Evolutionary conservation across 2,888 invertebrate genomes (phyloP), one percentile per base, ranked within the genome.

Genomic region (Cenopis cana): DNA sequence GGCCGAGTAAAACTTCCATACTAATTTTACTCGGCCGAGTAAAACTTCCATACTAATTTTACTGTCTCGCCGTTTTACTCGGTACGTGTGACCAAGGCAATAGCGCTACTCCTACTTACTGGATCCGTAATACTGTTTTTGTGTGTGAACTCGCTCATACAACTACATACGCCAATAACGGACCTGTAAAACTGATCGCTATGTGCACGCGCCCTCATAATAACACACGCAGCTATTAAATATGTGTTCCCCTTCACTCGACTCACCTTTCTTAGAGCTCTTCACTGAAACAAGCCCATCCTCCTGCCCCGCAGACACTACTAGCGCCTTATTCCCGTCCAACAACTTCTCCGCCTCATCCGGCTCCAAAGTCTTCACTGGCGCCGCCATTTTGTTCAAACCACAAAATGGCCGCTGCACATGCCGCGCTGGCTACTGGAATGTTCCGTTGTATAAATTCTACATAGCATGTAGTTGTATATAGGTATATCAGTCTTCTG

Each of bases 231-330:
- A n/a, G n/a, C n/a, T n/a, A n/a, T n/a, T n/a, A n/a, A n/a, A n/a
- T n/a, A n/a, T n/a, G n/a, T 41, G 14, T 41, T 41, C 41, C 14
- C 14, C 14, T 46, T n/a, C 14, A 41, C n/a, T 46, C 12, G 17
- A 67, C 84, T 80, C n/a, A 93, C 93, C 93, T 85, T 92, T 93
- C 74, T 93, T 93, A 1, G 91, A 91, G 50, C 91, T 89, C 76
- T 92, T 92, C 1, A 83, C 83, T 0, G 90, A 79, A 8, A 89
- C 71, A 24, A 85, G 14, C 0, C 81, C 85, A 0, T 80, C 85
- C 8, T 88, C 88, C 0, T 84, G 81, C 1, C 54, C 65, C 14
- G 73, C 72, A 1, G 87, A 85, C 18, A 89, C 82, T 2, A 89
- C 75, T 38, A 85, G 14, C 61, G 85, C 84, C 73, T 81, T 80